Base-by-base conservation (phyloP, 2,797 vertebrate genomes). In the Ceyx erithaca region DNA sequence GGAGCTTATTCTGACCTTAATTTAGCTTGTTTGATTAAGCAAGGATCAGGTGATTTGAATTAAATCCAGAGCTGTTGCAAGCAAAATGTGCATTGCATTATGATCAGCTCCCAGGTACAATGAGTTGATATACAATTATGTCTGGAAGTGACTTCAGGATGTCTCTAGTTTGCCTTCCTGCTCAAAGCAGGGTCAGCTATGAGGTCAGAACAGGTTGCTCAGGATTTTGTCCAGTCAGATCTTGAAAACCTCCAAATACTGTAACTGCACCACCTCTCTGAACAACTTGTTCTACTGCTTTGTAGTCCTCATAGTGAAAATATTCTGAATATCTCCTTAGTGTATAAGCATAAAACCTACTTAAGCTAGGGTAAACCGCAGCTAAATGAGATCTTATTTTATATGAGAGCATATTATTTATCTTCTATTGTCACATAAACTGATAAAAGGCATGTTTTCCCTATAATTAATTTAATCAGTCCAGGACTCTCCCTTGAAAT, bases 401-500 rank as follows among this genome's bases (percentile, higher is more conserved):
- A 40, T 57, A 23, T 43, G 7, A 67, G 4, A 59, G 5, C 0
- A 2, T 63, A 49, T 63, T 61, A 58, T 79, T 63, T 51, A 43
- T 31, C 6, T 46, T 75, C 57, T 51, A 58, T 37, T 81, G 43
- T 58, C 67, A 23, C 12, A 61, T 57, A 45, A 62, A 35, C 6
- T 84, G 28, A 81, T 89, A 83, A 94, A 69, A 80, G 19, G 14
- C 5, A 6, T 28, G 6, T 82, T 93, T 84, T 73, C n/a, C 26
- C 72, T 92, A 64, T 89, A 33, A 33, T 84, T 95, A 14, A 31
- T 71, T 76, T 90, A 55, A 78, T 96, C 23, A 46, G 10, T 54
- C 21, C n/a, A 51, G 43, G 57, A 41, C 5, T 68, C 26, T 77
- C 9, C 13, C 55, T 68, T 84, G 82, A 85, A 80, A 31, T 35